A percentile compares a stretch with the other conserved stretches of the same genome.
phyloP scores from a whole-genome alignment of 2,113 vertebrate species.

The Turdus rufiventris region DNA sequence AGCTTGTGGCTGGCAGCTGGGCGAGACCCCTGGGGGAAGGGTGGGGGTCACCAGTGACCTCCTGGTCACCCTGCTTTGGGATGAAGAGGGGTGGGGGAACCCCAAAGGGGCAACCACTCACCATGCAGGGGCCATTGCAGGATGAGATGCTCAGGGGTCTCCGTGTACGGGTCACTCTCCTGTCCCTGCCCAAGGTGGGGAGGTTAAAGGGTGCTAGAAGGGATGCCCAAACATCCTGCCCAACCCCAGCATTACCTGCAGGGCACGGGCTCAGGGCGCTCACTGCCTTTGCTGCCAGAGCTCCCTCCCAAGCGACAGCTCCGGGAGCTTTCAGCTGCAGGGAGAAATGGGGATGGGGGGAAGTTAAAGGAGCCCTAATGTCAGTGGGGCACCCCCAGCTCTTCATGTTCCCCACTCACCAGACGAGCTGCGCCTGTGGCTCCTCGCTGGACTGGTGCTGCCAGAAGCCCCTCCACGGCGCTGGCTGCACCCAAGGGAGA shows the following conservation, averaged over 20 bases:
- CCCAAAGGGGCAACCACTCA: neutral
- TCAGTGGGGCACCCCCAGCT: neutral
- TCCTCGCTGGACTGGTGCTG: conserved; percentile 21
- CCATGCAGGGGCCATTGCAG: neutral
- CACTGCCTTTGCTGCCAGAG: neutral
- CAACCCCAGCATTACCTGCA: neutral
- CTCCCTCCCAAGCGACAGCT: neutral
- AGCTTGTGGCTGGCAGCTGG: neutral
- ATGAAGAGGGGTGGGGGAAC: neutral
- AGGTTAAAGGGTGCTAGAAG: neutral
- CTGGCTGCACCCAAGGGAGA: conserved; percentile 66
- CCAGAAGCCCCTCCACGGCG: conserved; percentile 53
- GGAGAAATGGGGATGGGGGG: neutral
- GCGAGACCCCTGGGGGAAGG: neutral
- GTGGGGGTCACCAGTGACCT: neutral
- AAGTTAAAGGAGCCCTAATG: neutral
- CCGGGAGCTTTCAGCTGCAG: conserved; percentile 71
- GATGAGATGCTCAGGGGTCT: neutral
- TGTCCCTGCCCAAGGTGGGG: neutral
- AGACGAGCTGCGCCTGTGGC: conserved; percentile 76
- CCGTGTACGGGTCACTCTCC: neutral
- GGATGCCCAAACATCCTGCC: neutral
- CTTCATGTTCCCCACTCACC: neutral
- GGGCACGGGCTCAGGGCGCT: neutral
- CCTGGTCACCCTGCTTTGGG: neutral